Evolutionary conservation across 2,797 vertebrate species (phyloP), one percentile per base, ranked within the genome.

Genomic region (Macroramphosus scolopax): DNA sequence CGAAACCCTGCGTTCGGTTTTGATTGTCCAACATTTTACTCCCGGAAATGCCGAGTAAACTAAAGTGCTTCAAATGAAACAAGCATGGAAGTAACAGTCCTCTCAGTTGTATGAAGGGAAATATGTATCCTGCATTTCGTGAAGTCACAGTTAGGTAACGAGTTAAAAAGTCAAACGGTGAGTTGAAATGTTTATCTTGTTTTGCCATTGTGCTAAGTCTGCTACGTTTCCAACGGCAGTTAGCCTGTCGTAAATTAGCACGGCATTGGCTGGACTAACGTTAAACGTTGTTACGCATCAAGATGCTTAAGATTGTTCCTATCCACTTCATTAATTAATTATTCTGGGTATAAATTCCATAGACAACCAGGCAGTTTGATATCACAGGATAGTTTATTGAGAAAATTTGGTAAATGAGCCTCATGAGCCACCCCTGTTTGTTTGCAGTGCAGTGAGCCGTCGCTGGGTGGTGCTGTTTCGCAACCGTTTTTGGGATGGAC

Each of bases 11-110:
- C 3, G 40, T 46, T 32, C 1, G 5, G 17, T 67, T 77, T 68
- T 69, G 24, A 42, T 63, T 72, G 80, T 32, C 82, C 84, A 79
- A 77, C 72, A 40, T 24, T 45, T 55, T 46, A 53, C 17, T 30
- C 6, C 20, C 20, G 20, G 20, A 22, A 22, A 22, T 6, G 20
- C 20, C 20, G 20, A 22, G 20, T 6, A 22, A 6, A 3, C 3
- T 3, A 22, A 22, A n/a, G n/a, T n/a, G n/a, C n/a, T 22, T 22
- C 20, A 22, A 6, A 39, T 42, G 33, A 61, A 61, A 78, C 48
- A 66, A 26, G 12, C 29, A 5, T 24, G 35, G 28, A 28, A 12
- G 35, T 17, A 2, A 17, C 22, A 1, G 3, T 5, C 5, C 15
- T n/a, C n/a, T n/a, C 0, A 1, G 1, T 1, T 58, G 4, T 25